Conservation (phyloP, 2,888 invertebrate genomes). For the Cheilosia soror region DNA sequence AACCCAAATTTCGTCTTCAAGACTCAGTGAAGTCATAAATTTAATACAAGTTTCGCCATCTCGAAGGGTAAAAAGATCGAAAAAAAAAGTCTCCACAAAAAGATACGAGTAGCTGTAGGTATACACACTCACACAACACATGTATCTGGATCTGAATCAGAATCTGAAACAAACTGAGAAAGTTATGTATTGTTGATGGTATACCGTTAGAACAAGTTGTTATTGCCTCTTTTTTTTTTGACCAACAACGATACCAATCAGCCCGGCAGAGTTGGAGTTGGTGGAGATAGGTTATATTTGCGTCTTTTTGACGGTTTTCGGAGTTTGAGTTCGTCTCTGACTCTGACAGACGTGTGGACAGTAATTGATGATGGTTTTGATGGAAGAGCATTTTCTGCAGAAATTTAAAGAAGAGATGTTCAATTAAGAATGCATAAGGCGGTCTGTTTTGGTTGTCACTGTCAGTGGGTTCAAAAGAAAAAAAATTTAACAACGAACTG, state of each 20-base stretch:
- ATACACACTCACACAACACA: background rate
- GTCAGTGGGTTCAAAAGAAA: no score
- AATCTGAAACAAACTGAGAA: background rate
- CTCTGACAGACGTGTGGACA: no score
- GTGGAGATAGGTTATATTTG: no score
- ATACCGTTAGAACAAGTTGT: conserved; percentile 2
- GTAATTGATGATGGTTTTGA: no score
- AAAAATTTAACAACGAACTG: no score
- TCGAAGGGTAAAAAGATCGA: conserved; percentile 3
- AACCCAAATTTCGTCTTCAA: conserved; percentile 39
- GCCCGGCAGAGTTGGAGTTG: no score
- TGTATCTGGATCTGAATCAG: background rate
- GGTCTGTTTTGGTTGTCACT: no score
- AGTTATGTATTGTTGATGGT: background rate
- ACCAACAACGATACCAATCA: background rate
- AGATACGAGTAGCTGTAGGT: background rate
- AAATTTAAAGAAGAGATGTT: no score
- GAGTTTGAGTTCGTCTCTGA: no score
- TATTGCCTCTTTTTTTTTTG: background rate
- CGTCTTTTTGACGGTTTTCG: no score
- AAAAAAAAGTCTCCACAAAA: background rate
- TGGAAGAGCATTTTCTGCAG: no score
- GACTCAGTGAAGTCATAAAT: conserved; percentile 14
- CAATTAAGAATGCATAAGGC: no score
- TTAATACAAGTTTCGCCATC: conserved; percentile 17